These are phyloP conservation scores for Colius striatus DNA, from an alignment of 2,113 vertebrate species.

Conservation along the genomic window DNA sequence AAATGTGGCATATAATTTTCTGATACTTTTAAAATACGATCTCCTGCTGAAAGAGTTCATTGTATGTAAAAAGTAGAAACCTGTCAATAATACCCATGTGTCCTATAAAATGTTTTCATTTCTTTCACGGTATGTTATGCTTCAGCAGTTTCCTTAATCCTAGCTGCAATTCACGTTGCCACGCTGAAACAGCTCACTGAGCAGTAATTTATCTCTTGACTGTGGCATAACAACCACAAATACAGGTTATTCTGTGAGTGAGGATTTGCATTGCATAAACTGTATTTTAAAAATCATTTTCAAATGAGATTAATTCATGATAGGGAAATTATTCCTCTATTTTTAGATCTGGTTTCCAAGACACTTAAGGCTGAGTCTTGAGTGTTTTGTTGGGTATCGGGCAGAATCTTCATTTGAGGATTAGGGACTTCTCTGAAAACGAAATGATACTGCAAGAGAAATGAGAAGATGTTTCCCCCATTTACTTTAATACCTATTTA, in stretches of 20 bases:
- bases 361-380: constrained; percentile 30
- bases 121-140: constrained; percentile 64
- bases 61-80: constrained; percentile 54
- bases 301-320: constrained; percentile 75
- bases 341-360: constrained; percentile 64
- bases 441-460: constrained; percentile 35
- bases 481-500: constrained; percentile 70
- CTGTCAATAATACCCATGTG: constrained; percentile 63
- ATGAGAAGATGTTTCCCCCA: constrained; percentile 42
- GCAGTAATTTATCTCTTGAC: constrained; percentile 71
- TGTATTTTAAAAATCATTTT: constrained; percentile 70
- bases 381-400: constrained; percentile 60
- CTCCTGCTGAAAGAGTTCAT: constrained; percentile 46
- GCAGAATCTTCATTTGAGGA: constrained; percentile 60
- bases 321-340: constrained; percentile 67
- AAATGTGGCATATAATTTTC: constrained; percentile 52
- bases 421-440: constrained; percentile 56
- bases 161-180: constrained; percentile 55
- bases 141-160: constrained; percentile 68
- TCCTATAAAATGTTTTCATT: constrained; percentile 71
- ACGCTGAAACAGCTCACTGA: constrained; percentile 66
- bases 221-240: constrained; percentile 61
- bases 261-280: constrained; percentile 73
- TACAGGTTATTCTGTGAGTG: constrained; percentile 61
- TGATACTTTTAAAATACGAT: constrained; percentile 54